phyloP scores from a whole-genome alignment of 1,140 invertebrate species.

The Cyrtorhinus lividipennis region DNA sequence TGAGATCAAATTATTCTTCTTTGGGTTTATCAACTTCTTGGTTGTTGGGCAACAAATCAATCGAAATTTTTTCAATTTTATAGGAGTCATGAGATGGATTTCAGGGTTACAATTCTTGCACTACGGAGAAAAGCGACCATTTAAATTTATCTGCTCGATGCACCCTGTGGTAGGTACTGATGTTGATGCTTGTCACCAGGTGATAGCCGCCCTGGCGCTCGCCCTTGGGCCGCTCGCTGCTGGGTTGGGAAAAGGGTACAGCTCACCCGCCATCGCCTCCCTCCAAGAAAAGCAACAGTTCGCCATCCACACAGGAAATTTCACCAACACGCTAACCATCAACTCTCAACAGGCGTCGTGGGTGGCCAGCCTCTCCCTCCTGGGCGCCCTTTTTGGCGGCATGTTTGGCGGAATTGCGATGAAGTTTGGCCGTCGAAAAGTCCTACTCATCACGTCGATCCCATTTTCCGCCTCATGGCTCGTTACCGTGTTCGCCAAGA shows the following conservation, averaged over 20 bases:
- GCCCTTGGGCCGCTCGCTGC: slow-evolving; percentile 65
- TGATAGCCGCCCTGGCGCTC: slow-evolving; percentile 60
- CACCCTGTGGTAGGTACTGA: too few relatives aligned
- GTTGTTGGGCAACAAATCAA: too few relatives aligned
- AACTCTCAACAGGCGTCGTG: slow-evolving; percentile 63
- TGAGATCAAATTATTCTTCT: too few relatives aligned
- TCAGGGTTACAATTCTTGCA: too few relatives aligned
- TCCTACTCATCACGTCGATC: slow-evolving; percentile 49
- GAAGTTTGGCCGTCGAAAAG: slow-evolving; percentile 49
- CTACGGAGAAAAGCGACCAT: too few relatives aligned
- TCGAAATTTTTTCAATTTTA: too few relatives aligned
- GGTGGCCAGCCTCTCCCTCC: slow-evolving; percentile 62
- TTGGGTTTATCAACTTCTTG: too few relatives aligned
- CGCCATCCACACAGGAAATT: slow-evolving; percentile 23
- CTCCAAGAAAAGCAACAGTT: slow-evolving; percentile 45
- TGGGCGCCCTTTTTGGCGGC: slow-evolving; percentile 56
- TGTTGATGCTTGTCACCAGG: too few relatives aligned
- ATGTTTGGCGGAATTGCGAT: slow-evolving; percentile 59
- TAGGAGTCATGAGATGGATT: too few relatives aligned
- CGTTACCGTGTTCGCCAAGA: slow-evolving; percentile 53
- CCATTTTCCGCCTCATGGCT: slow-evolving; percentile 62
- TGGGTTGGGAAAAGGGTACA: slow-evolving; percentile 68
- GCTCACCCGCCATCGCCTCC: slow-evolving; percentile 66
- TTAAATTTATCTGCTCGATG: too few relatives aligned
- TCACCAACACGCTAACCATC: slow-evolving; percentile 39